Conservation (phyloP, 64 coral and sea anemone species). For the Stylophora pistillata region DNA sequence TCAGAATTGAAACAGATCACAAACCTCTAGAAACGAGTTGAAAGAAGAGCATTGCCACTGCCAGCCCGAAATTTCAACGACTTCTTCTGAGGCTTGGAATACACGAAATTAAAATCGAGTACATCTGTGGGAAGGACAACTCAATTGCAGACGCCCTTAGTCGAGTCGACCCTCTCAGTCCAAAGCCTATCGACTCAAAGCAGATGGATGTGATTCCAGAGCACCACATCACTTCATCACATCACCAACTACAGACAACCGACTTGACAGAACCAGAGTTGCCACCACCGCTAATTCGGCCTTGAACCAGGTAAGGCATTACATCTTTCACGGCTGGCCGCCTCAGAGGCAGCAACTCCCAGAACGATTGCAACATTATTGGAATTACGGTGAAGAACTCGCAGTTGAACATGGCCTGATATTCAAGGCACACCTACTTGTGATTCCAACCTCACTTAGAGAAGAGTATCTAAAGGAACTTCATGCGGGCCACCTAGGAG, state of each 20-base stretch:
- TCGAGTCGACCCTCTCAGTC: slow-evolving; percentile 28
- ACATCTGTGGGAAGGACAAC: slow-evolving; percentile 52
- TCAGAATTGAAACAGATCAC: slow-evolving; percentile 1
- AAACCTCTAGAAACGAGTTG: not conserved
- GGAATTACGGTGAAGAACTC: slow-evolving; percentile 57
- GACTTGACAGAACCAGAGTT: slow-evolving; percentile 40
- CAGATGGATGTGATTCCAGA: slow-evolving; percentile 29
- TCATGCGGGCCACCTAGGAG: too few relatives aligned
- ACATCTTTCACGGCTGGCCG: slow-evolving; percentile 59
- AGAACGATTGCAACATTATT: slow-evolving; percentile 47
- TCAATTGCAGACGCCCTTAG: slow-evolving; percentile 61
- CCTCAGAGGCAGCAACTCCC: slow-evolving; percentile 34
- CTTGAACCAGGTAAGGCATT: not conserved
- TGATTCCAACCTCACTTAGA: slow-evolving; percentile 24
- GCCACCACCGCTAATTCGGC: slow-evolving; percentile 28
- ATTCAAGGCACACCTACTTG: slow-evolving; percentile 20
- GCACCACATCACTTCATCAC: slow-evolving; percentile 48
- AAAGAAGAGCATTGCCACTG: not conserved
- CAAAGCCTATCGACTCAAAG: not conserved
- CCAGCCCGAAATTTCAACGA: slow-evolving; percentile 20
- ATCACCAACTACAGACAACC: slow-evolving; percentile 49
- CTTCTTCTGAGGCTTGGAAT: not conserved
- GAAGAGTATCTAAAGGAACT: slow-evolving; percentile 32
- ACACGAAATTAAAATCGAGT: slow-evolving; percentile 18
- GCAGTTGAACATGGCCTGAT: slow-evolving; percentile 61